These are phyloP conservation scores for Prosapia bicincta DNA, from an alignment of 2,888 invertebrate species.

Conservation along the genomic window DNA sequence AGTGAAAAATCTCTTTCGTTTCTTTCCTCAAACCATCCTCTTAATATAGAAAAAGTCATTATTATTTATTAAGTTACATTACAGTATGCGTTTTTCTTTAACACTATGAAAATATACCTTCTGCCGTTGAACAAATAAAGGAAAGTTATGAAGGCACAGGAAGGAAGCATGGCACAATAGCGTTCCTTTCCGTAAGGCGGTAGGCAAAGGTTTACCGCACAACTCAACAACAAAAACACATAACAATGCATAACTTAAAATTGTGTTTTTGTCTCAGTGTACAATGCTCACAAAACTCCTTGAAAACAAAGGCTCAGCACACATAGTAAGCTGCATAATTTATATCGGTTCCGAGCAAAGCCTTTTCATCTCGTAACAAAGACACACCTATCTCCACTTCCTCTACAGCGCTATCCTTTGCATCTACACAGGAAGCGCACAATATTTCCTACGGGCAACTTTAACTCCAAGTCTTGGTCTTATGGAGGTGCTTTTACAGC, in stretches of 20 bases:
- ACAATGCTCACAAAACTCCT: conserved; percentile 22
- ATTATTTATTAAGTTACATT: no score
- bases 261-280: conserved; percentile 29
- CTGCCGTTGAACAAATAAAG: not conserved
- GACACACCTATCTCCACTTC: conserved; percentile 16
- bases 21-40: no score
- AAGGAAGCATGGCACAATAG: conserved; percentile 16
- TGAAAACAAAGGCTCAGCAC: conserved; percentile 29
- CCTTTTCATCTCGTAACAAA: conserved; percentile 24
- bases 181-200: conserved; percentile 19
- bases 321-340: conserved; percentile 27
- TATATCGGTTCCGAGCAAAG: conserved; percentile 30
- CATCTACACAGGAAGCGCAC: not conserved
- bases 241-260: conserved; percentile 27
- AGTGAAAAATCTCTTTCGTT: no score
- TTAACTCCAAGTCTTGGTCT: not conserved
- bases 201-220: not conserved
- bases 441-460: not conserved
- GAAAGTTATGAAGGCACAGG: conserved; percentile 23
- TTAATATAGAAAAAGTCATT: no score
- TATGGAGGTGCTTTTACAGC: not conserved
- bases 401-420: not conserved
- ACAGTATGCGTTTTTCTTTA: no score
- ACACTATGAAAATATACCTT: no score
- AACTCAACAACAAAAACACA: conserved; percentile 20